Base-by-base conservation (phyloP, 2,888 invertebrate genomes). In the Conistra vaccinii region DNA sequence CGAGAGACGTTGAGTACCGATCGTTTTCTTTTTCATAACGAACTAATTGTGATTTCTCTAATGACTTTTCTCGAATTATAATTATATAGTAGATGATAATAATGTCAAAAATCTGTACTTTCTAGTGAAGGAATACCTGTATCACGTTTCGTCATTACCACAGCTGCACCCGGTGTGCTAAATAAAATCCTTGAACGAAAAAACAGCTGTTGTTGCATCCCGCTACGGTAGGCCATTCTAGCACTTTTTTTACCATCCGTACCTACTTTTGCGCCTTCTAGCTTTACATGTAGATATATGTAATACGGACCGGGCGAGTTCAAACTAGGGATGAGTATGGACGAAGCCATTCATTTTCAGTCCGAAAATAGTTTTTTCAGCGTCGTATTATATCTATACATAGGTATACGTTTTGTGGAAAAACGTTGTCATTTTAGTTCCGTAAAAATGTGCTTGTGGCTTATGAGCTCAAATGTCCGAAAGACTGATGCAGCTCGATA, bases 291-390 rank as follows among this genome's bases (percentile, higher is more conserved):
- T n/a, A n/a, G n/a, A n/a, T n/a, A n/a, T n/a, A n/a, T n/a, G n/a
- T n/a, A n/a, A n/a, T n/a, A n/a, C n/a, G n/a, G n/a, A n/a, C n/a
- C n/a, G n/a, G n/a, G n/a, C n/a, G n/a, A n/a, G n/a, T n/a, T n/a
- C n/a, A n/a, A n/a, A n/a, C n/a, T n/a, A n/a, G n/a, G n/a, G n/a
- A n/a, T n/a, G n/a, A n/a, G n/a, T n/a, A n/a, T n/a, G n/a, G n/a
- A n/a, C n/a, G n/a, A n/a, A n/a, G n/a, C 58, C 35, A 65, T 63
- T 77, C 7, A 69, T 77, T 78, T 78, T 39, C 29, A 39, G 32
- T 20, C 17, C 32, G 32, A 67, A 76, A 65, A 55, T 20, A 26
- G 6, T 53, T 76, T 60, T 75, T 53, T 29, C 17, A 26, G 10
- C 2, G 29, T 48, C 35, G 7, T 48, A 35, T 62, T 35, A 23